Base-by-base conservation (phyloP, 2,113 vertebrate species). In the Recurvirostra avosetta region DNA sequence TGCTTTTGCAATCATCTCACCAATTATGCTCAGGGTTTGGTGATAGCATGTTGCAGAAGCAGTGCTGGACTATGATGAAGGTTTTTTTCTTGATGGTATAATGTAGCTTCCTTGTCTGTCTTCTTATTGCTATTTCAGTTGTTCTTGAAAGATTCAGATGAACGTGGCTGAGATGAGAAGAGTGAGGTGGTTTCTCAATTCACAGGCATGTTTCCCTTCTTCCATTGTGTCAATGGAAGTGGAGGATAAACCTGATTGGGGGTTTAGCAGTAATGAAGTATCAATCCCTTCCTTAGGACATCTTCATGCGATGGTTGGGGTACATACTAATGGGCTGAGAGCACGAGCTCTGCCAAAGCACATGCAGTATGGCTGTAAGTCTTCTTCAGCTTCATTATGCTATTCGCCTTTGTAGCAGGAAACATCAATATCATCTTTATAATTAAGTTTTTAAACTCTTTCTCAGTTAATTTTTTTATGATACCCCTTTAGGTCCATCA, bases 191-290 rank as follows among this genome's bases (percentile, higher is more conserved):
- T 70, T 90, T 80, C 45, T 77, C n/a, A 66, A 2, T 50, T 66
- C 74, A 58, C 1, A 58, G 22, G 15, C 38, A 30, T 34, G 70
- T 66, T 66, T 68, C 25, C 88, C 36, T 61, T 72, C 52, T 87
- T 88, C 82, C 38, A 47, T n/a, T 2, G 1, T 18, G 27, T 30
- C 26, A 58, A 14, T 34, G 32, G n/a, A 81, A 81, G 30, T 3
- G 17, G 36, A 76, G 7, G 52, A 80, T 34, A 88, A 88, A 74
- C 5, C 23, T 56, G 26, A 40, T 12, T 27, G 14, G 8, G 56
- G 5, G 2, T 25, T 75, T 61, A 62, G 41, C 4, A 5, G 50
- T 40, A 49, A 40, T 3, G 1, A 1, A 55, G 0, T 17, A 43
- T 22, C 26, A 43, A 21, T 13, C 63, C 34, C 59, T 56, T 34